phyloP scores from a whole-genome alignment of 2,888 invertebrate species.

The Noctua janthina region DNA sequence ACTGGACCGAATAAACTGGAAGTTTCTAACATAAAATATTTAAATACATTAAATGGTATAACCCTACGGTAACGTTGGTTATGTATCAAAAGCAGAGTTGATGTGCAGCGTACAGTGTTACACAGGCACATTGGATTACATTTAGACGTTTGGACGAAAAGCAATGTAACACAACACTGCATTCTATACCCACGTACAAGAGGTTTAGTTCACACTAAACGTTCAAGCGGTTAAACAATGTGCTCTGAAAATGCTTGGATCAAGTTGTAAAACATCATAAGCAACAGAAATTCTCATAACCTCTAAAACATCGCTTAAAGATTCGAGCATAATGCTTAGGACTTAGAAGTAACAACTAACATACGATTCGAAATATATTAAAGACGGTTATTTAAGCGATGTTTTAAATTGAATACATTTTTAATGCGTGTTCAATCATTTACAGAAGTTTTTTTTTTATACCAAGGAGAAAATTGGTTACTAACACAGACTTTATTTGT shows the following conservation, averaged over 20 bases:
- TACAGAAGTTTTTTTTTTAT: conserved; percentile 41
- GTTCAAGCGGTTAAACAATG: conserved; percentile 63
- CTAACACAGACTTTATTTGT: conserved; percentile 44
- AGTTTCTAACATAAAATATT: conserved; percentile 52
- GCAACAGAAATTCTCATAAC: conserved; percentile 57
- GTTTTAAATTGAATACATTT: conserved; percentile 60
- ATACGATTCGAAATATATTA: conserved; percentile 38
- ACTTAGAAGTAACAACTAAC: conserved; percentile 27
- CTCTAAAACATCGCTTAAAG: conserved; percentile 60
- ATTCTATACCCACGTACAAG: conserved; percentile 30
- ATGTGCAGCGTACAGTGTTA: conserved; percentile 63
- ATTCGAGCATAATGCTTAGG: conserved; percentile 26
- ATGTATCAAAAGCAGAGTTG: conserved; percentile 73
- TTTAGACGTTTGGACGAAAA: conserved; percentile 49
- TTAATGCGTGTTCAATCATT: conserved; percentile 33
- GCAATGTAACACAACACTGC: conserved; percentile 60
- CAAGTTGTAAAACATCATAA: conserved; percentile 55
- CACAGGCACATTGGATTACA: conserved; percentile 64
- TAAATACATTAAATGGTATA: conserved; percentile 59
- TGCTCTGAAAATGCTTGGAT: conserved; percentile 56
- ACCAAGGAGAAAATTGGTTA: conserved; percentile 59
- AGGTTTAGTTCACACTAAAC: conserved; percentile 62
- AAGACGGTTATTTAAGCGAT: conserved; percentile 47
- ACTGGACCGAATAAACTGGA: conserved; percentile 48
- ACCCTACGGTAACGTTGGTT: conserved; percentile 76